Evolutionary conservation across 2,888 invertebrate genomes (phyloP), one percentile per base, ranked within the genome.

Genomic region (Tetranychus piercei): DNA sequence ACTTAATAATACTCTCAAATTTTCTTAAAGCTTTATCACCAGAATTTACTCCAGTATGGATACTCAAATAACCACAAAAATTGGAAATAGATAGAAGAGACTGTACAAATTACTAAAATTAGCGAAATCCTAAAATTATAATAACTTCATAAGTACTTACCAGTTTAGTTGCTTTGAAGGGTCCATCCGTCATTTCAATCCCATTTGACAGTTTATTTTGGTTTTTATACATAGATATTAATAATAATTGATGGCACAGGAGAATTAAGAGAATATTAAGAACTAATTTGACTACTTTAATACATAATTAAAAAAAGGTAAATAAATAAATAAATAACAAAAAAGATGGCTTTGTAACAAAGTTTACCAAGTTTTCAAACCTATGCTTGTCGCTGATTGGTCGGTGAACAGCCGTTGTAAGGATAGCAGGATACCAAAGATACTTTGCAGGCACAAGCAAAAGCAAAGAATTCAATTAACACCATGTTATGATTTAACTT

Each of bases 131-230:
- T 34, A 34, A 34, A 23, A 23, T 23, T 23, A 69, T 22, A 23
- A 11, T 20, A 20, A 69, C 20, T 11, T 6, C 20, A 69, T n/a
- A 22, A 18, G 20, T 20, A 69, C 69, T 69, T 69, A 69, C 69
- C 34, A 69, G 20, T 23, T 23, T 20, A 23, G 69, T 69, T n/a
- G 69, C 69, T 69, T 69, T 20, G 20, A 69, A 69, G 18, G 69
- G 69, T 11, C 69, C 69, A 69, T 69, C 69, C 20, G 55, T 55
- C 55, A 55, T 55, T 15, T 55, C 55, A 55, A 15, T 55, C 11
- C 55, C 55, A 15, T 15, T 55, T 55, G 9, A 15, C 55, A 15
- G 55, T 55, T 15, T 15, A 9, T 55, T 55, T 15, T 55, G 55
- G 15, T 2, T 15, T 15, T 55, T 15, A 55, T 55, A 15, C 55